Evolutionary conservation across 2,113 vertebrate species (phyloP).

Genomic region (Cebidichthys violaceus): DNA sequence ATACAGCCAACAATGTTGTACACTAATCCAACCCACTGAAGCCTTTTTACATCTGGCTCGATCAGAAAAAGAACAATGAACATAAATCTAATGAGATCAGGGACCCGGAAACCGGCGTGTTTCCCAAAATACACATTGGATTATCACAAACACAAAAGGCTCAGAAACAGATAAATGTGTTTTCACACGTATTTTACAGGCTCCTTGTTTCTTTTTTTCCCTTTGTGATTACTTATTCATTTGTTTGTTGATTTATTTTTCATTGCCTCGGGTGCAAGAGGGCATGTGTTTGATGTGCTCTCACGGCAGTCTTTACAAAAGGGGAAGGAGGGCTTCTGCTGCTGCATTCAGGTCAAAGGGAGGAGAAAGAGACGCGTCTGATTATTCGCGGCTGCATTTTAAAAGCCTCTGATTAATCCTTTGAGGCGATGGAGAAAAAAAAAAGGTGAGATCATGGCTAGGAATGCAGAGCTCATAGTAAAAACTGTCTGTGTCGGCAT

Average conservation of each 20-base stretch:
- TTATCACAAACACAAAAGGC: conserved; percentile 52
- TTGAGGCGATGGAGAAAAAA: conserved; percentile 26
- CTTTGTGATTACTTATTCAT: conserved; percentile 78
- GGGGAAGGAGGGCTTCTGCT: conserved; percentile 49
- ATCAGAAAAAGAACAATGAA: conserved; percentile 63
- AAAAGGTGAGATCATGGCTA: conserved; percentile 21
- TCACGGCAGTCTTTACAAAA: conserved; percentile 61
- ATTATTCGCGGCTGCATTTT: conserved; percentile 50
- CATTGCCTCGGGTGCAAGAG: conserved; percentile 70
- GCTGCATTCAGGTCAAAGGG: conserved; percentile 72
- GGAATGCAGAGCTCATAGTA: not conserved
- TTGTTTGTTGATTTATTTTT: conserved; percentile 80
- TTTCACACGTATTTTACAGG: conserved; percentile 51
- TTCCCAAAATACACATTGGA: conserved; percentile 54
- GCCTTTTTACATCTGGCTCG: conserved; percentile 35
- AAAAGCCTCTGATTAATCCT: conserved; percentile 68
- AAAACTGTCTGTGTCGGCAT: conserved; percentile 12
- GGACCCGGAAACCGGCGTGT: conserved; percentile 29
- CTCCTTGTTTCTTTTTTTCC: conserved; percentile 17
- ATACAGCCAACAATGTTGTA: conserved; percentile 25
- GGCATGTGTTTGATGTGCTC: conserved; percentile 78
- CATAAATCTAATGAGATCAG: conserved; percentile 65
- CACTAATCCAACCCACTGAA: conserved; percentile 37
- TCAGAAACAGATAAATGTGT: conserved; percentile 44
- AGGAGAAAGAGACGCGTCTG: conserved; percentile 63